Percentiles rank a stretch among this genome's conserved stretches.
Conservation (phyloP, 2,888 invertebrate species). For the Aspidapion aeneum region DNA sequence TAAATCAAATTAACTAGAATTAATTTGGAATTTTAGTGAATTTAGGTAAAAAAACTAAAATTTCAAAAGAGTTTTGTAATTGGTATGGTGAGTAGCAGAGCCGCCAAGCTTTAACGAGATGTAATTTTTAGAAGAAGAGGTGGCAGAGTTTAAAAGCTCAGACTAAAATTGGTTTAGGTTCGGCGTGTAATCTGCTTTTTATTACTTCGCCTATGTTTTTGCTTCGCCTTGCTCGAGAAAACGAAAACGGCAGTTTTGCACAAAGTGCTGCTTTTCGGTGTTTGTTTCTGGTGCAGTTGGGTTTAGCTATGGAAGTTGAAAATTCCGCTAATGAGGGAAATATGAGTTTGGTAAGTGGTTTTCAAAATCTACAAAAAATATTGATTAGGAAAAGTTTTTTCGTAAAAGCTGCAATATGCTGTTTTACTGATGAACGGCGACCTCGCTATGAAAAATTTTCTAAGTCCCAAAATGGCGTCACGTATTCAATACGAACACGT, state of each 20-base stretch:
- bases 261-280: conserved; percentile 23
- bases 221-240: conserved; percentile 4
- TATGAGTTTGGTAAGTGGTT: conserved; percentile 58
- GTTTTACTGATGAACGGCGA: conserved; percentile 52
- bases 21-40: too few relatives aligned
- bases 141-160: too few relatives aligned
- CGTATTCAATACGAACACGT: conserved; percentile 34
- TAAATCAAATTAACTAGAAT: too few relatives aligned
- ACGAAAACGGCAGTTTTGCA: conserved; percentile 13
- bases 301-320: conserved; percentile 62
- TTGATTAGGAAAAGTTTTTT: conserved; percentile 28
- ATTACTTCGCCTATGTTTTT: too few relatives aligned
- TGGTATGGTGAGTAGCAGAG: too few relatives aligned
- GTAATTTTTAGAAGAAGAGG: too few relatives aligned
- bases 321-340: conserved; percentile 57
- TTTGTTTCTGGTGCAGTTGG: conserved; percentile 44
- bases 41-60: too few relatives aligned
- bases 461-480: conserved; percentile 89
- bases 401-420: conserved; percentile 24
- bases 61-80: too few relatives aligned
- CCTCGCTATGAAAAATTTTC: conserved; percentile 56
- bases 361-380: too few relatives aligned
- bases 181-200: neutral
- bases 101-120: too few relatives aligned
- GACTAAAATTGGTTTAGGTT: neutral